Percentiles rank a stretch among this genome's conserved stretches.
These are phyloP conservation scores for Sminthurinus aureus DNA, from an alignment of 2,888 invertebrate species.

Conservation along the genomic window DNA sequence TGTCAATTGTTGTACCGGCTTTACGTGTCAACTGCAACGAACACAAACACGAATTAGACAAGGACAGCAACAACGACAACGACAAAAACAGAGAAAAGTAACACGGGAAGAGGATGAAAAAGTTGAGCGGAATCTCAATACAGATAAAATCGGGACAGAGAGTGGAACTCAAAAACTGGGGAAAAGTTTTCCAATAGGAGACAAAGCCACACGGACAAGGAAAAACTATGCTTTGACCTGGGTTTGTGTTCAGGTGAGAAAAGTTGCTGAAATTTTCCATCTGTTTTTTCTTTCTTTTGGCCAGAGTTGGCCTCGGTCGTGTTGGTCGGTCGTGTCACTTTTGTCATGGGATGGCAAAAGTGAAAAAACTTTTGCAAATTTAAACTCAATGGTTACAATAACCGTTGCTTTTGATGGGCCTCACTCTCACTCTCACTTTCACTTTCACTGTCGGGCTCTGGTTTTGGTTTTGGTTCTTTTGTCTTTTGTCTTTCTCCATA, in stretches of 20 bases:
- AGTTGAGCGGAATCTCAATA: no score
- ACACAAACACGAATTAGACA: not conserved
- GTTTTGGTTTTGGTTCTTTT: not conserved
- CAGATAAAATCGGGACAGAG: not conserved
- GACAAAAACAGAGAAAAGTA: not conserved
- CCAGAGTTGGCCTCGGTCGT: not conserved
- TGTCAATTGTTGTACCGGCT: not conserved
- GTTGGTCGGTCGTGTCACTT: not conserved
- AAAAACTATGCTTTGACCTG: not conserved
- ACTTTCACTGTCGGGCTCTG: no score
- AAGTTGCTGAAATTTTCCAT: not conserved
- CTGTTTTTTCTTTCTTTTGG: not conserved
- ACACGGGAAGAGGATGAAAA: no score
- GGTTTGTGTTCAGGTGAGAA: not conserved
- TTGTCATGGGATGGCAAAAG: not conserved
- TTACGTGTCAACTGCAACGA: not conserved
- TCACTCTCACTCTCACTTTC: not conserved
- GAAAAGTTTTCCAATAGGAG: no score
- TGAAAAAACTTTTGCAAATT: conserved; percentile 39
- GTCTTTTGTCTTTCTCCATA: not conserved
- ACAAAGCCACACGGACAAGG: no score
- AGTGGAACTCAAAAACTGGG: no score
- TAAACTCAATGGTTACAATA: conserved; percentile 40
- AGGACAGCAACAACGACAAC: not conserved
- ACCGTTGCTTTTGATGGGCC: conserved; percentile 41